Base-by-base conservation (phyloP, 2,113 vertebrate species). In the Chroicocephalus ridibundus region DNA sequence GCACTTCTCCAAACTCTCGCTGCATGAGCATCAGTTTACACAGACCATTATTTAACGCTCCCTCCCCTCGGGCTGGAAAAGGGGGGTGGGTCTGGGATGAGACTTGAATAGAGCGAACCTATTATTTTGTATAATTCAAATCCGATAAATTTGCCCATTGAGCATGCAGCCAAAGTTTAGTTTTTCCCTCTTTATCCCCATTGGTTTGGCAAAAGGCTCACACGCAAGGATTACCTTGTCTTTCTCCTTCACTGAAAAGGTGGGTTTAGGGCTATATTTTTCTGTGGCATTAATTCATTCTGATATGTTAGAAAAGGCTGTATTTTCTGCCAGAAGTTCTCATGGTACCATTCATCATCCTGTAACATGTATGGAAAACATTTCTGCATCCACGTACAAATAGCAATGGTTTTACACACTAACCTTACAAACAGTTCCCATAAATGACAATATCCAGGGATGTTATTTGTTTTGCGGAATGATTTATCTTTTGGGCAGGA, bases 21-120 rank as follows among this genome's bases (percentile, higher is more conserved):
- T 86, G 97, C 94, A 92, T 36, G 94, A 94, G 97, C 97, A 97
- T 98, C 98, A 95, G 97, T 97, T 98, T 97, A 98, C 97, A 97
- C 90, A 93, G 97, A 79, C 96, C 96, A 92, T 97, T 91, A 97
- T 96, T 95, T 94, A 97, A 96, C 77, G 62, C 96, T 94, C 97
- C 98, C 97, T 98, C 97, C 98, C 97, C 96, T 93, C 82, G 88
- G 96, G 93, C 96, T 94, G 96, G 94, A 65, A 69, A 82, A 96
- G 96, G 91, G 94, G 97, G 94, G 95, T 92, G 97, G 97, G 95
- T 89, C 96, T 89, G 96, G 82, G 95, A 92, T 94, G 77, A 96
- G 86, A 94, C 97, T 92, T 92, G 88, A 81, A 76, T 84, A 90
- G 94, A 97, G 75, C 31, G 89, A 96, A 94, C 88, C 88, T 93